Conservation (phyloP, 2,113 vertebrate genomes). For the Ardeotis arabs region DNA sequence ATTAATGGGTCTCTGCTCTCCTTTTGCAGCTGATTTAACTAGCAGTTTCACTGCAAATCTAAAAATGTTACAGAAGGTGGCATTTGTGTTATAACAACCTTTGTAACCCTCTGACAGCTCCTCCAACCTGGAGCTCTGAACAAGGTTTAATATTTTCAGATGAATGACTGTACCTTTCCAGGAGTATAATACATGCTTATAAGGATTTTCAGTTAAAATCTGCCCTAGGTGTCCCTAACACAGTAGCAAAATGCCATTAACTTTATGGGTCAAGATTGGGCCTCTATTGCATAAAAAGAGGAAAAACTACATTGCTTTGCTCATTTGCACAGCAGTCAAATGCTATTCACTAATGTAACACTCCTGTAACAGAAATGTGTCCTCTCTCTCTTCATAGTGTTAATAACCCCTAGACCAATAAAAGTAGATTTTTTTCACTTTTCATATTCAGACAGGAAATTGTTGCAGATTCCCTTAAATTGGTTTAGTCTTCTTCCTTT, state of each 20-base stretch:
- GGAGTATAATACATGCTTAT: neutral
- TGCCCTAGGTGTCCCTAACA: neutral
- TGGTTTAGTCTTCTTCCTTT: neutral
- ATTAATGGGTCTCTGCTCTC: slow-evolving; percentile 23
- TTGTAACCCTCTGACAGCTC: neutral
- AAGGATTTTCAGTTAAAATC: neutral
- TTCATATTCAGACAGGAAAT: neutral
- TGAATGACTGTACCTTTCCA: neutral
- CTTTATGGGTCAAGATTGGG: neutral
- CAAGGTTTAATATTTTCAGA: neutral
- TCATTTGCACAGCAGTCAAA: neutral
- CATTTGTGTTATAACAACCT: slow-evolving; percentile 36
- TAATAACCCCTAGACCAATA: neutral
- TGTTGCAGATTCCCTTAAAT: neutral
- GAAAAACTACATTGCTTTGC: neutral
- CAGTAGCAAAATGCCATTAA: neutral
- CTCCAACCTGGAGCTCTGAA: neutral
- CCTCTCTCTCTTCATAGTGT: neutral
- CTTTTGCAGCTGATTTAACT: neutral
- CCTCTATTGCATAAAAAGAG: neutral
- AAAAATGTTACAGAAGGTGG: slow-evolving; percentile 10
- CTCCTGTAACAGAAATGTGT: neutral
- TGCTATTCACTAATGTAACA: neutral
- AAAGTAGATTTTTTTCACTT: neutral
- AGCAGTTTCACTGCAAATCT: slow-evolving; percentile 23